Conservation (phyloP, 2,113 vertebrate species). For the Daubentonia madagascariensis region DNA sequence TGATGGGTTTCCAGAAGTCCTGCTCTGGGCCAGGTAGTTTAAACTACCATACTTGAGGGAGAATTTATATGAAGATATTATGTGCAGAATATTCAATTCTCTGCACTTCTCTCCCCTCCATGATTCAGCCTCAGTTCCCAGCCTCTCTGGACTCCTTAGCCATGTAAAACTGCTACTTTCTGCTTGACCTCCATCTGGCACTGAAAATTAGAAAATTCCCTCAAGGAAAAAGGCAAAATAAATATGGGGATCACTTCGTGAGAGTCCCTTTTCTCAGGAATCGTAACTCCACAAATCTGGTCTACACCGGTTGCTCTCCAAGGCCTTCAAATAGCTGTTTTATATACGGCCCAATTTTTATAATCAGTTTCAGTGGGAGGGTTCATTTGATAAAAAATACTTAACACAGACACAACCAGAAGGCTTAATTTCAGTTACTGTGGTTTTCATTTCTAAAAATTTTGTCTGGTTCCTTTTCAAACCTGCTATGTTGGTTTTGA, state of each 20-base stretch:
- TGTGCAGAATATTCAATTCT: not conserved
- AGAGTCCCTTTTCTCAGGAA: not conserved
- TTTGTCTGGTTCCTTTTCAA: not conserved
- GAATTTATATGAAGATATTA: not conserved
- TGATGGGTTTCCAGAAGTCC: not conserved
- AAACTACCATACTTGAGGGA: not conserved
- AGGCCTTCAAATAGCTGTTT: not conserved
- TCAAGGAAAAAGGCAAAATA: not conserved
- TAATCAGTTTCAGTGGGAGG: not conserved
- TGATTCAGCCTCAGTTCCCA: not conserved
- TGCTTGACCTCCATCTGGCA: not conserved
- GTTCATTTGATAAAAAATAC: not conserved
- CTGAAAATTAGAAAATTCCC: not conserved
- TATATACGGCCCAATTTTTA: not conserved
- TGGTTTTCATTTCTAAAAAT: conserved; percentile 30
- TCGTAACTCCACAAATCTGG: not conserved
- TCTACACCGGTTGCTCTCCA: not conserved
- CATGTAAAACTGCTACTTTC: not conserved
- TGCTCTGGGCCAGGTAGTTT: not conserved
- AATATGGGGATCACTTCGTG: not conserved
- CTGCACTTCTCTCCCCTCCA: not conserved
- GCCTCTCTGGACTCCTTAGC: not conserved
- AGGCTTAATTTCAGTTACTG: not conserved
- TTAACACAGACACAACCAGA: not conserved
- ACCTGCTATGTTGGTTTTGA: not conserved